A percentile compares a stretch with the other conserved stretches of the same genome.
Conservation (phyloP, 2,797 vertebrate genomes). For the Sebastes miniatus region DNA sequence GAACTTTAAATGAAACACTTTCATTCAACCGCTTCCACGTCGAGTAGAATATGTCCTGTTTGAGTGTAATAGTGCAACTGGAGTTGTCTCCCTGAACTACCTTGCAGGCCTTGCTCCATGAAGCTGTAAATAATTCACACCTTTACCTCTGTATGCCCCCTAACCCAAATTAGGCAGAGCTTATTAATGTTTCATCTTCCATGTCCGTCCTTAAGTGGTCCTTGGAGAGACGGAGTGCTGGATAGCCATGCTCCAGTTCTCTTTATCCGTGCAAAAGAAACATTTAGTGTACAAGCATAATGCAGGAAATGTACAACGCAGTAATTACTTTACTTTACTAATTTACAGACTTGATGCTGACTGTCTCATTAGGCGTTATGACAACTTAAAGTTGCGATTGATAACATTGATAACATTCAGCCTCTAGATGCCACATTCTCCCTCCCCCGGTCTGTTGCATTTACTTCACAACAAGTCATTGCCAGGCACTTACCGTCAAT, state of each 20-base stretch:
- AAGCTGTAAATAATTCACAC: constrained; percentile 44
- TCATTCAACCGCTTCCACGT: neutral
- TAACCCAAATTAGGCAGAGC: constrained; percentile 27
- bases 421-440: too few relatives aligned
- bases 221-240: constrained; percentile 10
- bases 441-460: too few relatives aligned
- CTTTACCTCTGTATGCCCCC: constrained; percentile 20
- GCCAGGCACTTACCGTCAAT: too few relatives aligned
- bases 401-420: too few relatives aligned
- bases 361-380: neutral
- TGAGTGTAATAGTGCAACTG: neutral
- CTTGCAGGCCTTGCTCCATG: neutral
- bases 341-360: neutral
- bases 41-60: neutral
- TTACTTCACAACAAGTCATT: too few relatives aligned
- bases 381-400: too few relatives aligned
- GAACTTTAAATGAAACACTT: neutral
- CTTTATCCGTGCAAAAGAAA: neutral
- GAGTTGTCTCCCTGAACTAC: neutral
- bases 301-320: neutral
- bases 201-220: constrained; percentile 20
- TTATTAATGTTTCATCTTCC: constrained; percentile 33
- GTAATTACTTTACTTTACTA: neutral
- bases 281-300: neutral
- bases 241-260: neutral